Conservation (phyloP, 2,888 invertebrate genomes). For the Calameuta idolon region DNA sequence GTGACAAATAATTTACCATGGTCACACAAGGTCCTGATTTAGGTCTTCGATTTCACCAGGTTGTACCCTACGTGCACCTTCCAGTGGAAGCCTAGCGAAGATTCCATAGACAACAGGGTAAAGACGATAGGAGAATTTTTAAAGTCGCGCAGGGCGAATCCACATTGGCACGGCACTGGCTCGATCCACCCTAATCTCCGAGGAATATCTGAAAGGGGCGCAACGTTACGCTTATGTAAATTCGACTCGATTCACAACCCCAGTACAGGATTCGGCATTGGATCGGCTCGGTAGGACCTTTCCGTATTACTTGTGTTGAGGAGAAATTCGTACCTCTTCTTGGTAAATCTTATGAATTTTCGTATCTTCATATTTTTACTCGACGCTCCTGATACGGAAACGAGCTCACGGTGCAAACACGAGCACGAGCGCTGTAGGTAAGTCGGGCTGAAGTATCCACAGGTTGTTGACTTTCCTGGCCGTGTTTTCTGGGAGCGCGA, state of each 20-base stretch:
- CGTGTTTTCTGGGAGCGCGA: constrained; percentile 43
- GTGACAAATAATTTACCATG: not conserved
- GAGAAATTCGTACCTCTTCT: not conserved
- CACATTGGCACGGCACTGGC: constrained; percentile 48
- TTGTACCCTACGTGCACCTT: not conserved
- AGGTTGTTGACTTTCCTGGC: constrained; percentile 59
- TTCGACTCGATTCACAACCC: not conserved
- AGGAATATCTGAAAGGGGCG: constrained; percentile 31
- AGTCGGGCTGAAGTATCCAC: constrained; percentile 50
- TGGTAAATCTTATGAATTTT: not conserved
- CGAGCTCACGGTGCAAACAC: not conserved
- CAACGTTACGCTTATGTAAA: constrained; percentile 1
- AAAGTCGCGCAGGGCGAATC: constrained; percentile 39
- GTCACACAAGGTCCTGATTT: not conserved
- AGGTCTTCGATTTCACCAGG: not conserved
- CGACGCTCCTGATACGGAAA: not conserved
- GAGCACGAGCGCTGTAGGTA: not conserved
- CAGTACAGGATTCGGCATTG: not conserved
- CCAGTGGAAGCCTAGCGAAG: not conserved
- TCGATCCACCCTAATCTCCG: constrained; percentile 37
- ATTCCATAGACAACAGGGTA: not conserved
- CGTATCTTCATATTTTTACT: not conserved
- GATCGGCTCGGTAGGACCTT: not conserved
- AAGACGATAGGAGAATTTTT: not conserved
- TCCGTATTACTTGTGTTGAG: not conserved